A percentile compares a stretch with the other conserved stretches of the same genome.
These are phyloP conservation scores for Archips xylosteana DNA, from an alignment of 2,888 invertebrate species.

Conservation along the genomic window DNA sequence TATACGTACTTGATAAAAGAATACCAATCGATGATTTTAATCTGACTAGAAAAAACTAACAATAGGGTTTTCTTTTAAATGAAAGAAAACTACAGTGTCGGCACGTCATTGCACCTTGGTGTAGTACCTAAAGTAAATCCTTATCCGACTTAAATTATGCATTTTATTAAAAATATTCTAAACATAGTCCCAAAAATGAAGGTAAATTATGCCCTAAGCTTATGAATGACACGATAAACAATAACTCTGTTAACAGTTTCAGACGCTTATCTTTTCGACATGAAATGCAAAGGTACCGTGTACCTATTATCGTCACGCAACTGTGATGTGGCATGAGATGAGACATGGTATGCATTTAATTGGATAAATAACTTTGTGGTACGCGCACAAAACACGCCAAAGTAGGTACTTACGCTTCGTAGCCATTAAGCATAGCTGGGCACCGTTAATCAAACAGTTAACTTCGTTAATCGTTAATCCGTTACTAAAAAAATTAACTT, in stretches of 20 bases:
- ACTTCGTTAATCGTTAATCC: too few relatives aligned
- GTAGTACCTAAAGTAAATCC: too few relatives aligned
- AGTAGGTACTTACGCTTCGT: background rate
- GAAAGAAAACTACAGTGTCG: too few relatives aligned
- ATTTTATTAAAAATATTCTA: background rate
- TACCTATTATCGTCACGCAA: constrained; percentile 35
- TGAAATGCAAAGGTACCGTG: constrained; percentile 14
- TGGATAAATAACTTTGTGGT: background rate
- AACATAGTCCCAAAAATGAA: background rate
- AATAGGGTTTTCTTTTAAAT: too few relatives aligned
- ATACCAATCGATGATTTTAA: too few relatives aligned
- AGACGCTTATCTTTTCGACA: constrained; percentile 31
- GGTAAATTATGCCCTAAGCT: background rate
- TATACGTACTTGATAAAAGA: too few relatives aligned
- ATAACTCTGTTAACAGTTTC: constrained; percentile 30
- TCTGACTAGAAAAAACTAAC: too few relatives aligned
- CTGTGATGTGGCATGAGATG: constrained; percentile 6
- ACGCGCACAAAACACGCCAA: background rate
- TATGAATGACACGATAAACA: constrained; percentile 18
- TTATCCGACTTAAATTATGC: too few relatives aligned
- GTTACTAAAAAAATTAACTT: too few relatives aligned
- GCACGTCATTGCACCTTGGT: too few relatives aligned
- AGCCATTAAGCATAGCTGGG: too few relatives aligned
- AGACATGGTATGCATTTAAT: constrained; percentile 18
- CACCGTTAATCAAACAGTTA: too few relatives aligned